Evolutionary conservation across 2,113 vertebrate genomes (phyloP), one percentile per base, ranked within the genome.

Genomic region (Blennius ocellaris): DNA sequence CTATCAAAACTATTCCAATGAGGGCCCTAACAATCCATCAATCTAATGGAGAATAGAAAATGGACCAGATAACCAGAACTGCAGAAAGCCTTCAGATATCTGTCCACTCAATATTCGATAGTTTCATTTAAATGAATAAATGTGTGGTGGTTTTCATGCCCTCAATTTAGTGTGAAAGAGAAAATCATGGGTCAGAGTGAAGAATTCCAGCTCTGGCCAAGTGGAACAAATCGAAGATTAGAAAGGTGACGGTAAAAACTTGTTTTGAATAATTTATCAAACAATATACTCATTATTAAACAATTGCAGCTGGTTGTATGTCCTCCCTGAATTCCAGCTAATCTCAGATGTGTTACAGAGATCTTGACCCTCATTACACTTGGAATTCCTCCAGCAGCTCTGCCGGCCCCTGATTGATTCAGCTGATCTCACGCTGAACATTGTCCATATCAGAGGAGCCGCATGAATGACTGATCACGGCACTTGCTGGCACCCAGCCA

Each of bases 401-500:
- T 59, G 65, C 71, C 47, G 41, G 48, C 69, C 1, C 0, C 43
- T 86, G 84, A 90, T 87, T 86, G 73, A 92, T 85, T 87, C 36
- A 77, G 50, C 69, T 88, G 78, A 81, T 84, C 73, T 53, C 69
- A 76, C 76, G 69, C 38, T 80, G 78, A 84, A 83, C 70, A 73
- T 68, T 79, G 84, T 84, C 75, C 84, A 79, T 78, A 80, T 84
- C 81, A 70, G 76, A 78, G 74, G n/a, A 69, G 61, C 81, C 64
- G 78, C 67, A 74, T 4, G 21, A 30, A 30, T 88, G 85, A 89
- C 60, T 78, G 80, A 90, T 89, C 71, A 84, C 49, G 71, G 76
- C 69, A 76, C 76, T 78, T 72, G 67, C 59, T 81, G 87, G 87
- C 83, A 75, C 53, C 71, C 37, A 4, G 77, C 87, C 91, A 90